Percentiles rank a stretch among this genome's conserved stretches.
Conservation (phyloP, 2,113 vertebrate genomes). For the Centropus unirufus region DNA sequence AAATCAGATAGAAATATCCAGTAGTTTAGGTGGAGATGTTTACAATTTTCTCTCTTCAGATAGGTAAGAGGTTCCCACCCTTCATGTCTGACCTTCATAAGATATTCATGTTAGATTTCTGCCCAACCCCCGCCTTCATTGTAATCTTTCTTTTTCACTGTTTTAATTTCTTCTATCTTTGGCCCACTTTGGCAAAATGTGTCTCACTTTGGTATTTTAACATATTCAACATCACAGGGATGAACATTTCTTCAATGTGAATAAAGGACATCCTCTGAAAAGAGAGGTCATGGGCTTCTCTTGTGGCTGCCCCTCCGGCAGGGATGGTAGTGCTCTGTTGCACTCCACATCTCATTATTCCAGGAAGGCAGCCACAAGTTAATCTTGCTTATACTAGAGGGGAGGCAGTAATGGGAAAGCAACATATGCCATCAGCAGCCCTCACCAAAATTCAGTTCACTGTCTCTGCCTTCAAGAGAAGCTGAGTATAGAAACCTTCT, state of each 20-base stretch:
- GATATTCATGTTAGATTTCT: not conserved
- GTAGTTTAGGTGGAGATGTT: not conserved
- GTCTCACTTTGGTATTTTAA: not conserved
- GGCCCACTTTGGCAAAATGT: not conserved
- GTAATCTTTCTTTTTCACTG: not conserved
- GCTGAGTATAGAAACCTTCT: not conserved
- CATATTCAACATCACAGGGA: not conserved
- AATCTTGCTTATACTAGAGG: not conserved
- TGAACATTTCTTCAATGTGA: not conserved
- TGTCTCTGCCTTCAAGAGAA: not conserved
- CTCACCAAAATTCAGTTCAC: not conserved
- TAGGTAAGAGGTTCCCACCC: not conserved
- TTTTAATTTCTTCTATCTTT: not conserved
- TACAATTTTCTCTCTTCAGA: not conserved
- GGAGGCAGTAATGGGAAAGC: not conserved
- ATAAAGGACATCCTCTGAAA: not conserved
- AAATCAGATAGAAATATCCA: not conserved
- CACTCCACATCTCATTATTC: not conserved
- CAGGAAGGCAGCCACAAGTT: not conserved
- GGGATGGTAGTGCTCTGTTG: not conserved
- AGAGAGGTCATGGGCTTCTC: fast-evolving
- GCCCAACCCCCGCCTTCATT: not conserved
- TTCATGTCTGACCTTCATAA: not conserved
- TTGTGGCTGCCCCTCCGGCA: not conserved
- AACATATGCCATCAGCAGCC: not conserved